Evolutionary conservation across 2,113 vertebrate species (phyloP), one percentile per base, ranked within the genome.

Genomic region (Dolichallabes microphthalmus): DNA sequence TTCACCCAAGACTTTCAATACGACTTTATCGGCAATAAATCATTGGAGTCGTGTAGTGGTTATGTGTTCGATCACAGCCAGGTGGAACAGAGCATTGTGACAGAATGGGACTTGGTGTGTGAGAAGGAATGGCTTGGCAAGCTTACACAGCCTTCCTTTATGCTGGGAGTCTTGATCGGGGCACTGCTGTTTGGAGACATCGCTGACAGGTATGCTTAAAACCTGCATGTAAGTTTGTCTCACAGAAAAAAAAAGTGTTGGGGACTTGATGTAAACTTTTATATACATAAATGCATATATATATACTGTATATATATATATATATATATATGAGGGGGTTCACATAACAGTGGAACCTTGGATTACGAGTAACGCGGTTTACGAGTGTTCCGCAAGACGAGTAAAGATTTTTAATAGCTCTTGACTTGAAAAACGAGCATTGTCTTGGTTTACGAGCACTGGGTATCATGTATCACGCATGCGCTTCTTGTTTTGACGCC

Each of bases 161-260:
- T 99, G 97, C 27, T 97, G 80, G 97, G 97, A 85, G 96, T 98
- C 60, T 92, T 99, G 86, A 86, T 98, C 3, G 98, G 98, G 85
- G 96, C 97, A 0, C 90, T 98, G 81, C 81, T 96, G 91, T 99
- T 98, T 88, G 97, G 97, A 82, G 96, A 97, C 87, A 73, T 97
- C 25, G 97, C 97, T 86, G 98, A 99, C 93, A 97, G 97, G 98
- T 98, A 93, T 53, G 87, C 32, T 39, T 66, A 32, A 13, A 11
- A 13, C 58, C 17, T 2, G 15, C n/a, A 14, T 74, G 25, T 73
- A 5, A 55, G 63, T 55, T 30, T 58, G 12, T 53, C 39, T 57
- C n/a, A 3, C 17, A 27, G 45, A 45, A 45, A 55, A 57, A 57
- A 60, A 58, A 30, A 30, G 15, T 15, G 27, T 32, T 10, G 13